Percentiles rank a stretch among this genome's conserved stretches.
phyloP scores from a whole-genome alignment of 2,113 vertebrate genomes.

The Catharus fuscescens region DNA sequence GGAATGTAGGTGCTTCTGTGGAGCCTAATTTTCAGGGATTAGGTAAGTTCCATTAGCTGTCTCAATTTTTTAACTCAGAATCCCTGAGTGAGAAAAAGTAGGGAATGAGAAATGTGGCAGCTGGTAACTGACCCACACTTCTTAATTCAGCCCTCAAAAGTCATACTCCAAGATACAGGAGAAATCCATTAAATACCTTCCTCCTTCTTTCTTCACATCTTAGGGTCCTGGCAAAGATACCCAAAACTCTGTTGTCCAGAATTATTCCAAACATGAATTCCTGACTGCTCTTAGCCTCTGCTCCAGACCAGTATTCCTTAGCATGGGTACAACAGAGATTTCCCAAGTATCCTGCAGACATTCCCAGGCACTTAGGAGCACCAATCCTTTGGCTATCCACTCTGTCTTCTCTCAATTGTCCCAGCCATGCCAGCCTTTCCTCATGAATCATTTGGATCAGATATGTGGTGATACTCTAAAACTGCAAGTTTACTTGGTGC shows the following conservation, averaged over 20 bases:
- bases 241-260: not conserved
- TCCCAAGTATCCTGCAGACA: not conserved
- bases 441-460: not conserved
- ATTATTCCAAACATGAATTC: not conserved
- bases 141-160: not conserved
- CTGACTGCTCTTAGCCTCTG: not conserved
- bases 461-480: not conserved
- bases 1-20: not conserved
- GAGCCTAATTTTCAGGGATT: not conserved
- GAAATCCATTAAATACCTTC: not conserved
- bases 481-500: not conserved
- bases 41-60: not conserved
- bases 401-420: not conserved
- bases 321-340: rapidly evolving
- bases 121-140: not conserved
- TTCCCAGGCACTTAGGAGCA: not conserved
- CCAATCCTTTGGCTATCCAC: not conserved
- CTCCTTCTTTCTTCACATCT: not conserved
- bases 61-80: not conserved
- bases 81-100: not conserved
- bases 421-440: not conserved
- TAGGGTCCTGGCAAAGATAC: not conserved
- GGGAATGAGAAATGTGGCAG: not conserved
- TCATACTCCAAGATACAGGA: not conserved
- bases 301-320: not conserved